Evolutionary conservation across 1,140 invertebrate genomes (phyloP), one percentile per base, ranked within the genome.

Genomic region (Temnothorax nylanderi): DNA sequence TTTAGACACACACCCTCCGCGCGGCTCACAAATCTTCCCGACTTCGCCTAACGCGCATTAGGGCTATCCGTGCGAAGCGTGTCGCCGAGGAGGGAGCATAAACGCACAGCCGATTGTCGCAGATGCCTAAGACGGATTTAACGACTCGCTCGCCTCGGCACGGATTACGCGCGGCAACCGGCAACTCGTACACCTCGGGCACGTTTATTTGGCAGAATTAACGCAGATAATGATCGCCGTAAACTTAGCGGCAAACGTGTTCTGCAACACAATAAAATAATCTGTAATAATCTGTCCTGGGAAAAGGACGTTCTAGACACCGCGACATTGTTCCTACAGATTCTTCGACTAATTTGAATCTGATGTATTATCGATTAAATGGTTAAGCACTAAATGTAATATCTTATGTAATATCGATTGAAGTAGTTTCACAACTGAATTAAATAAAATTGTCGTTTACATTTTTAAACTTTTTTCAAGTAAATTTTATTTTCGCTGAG

Each of bases 11-110:
- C 89, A 89, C 86, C 88, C 88, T 87, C 82, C 91, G 88, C 77
- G 67, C 32, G 62, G 71, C 87, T n/a, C 44, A 87, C 91, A 93
- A 92, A 92, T 93, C 91, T 93, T 93, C 75, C 62, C 64, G 87
- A 90, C 88, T 91, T 87, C 87, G 86, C 76, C 76, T 58, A 60
- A 82, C 37, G 78, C 47, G 82, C 82, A 72, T 85, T 77, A 77
- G 72, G 72, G 32, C 60, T 58, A 51, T 49, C 54, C 54, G 54
- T 32, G 51, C 54, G 54, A 82, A 67, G 51, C 67, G 80, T 74
- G 80, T 82, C 54, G 80, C 69, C 69, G 69, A 84, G 67, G 77
- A 86, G 44, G 26, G 26, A 26, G 26, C 26, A 56, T 82, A 86
- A 86, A 82, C 77, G 85, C 65, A 86, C 51, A n/a, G 54, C 65